phyloP scores from a whole-genome alignment of 2,113 vertebrate genomes.

The Prionailurus bengalensis region DNA sequence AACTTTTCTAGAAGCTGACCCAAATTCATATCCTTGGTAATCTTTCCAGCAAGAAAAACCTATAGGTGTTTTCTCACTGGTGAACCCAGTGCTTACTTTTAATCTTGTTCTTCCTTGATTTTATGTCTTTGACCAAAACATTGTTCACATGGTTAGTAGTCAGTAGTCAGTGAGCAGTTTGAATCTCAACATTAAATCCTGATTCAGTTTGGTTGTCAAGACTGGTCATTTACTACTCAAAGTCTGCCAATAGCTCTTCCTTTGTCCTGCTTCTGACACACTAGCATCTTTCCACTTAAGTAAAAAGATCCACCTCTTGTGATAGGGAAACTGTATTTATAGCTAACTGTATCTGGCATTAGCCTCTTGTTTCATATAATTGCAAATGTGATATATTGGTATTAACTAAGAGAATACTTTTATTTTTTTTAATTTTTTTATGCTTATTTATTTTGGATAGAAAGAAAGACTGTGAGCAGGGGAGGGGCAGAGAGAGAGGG shows the following conservation, averaged over 20 bases:
- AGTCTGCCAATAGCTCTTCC: neutral
- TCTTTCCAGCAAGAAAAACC: slow-evolving; percentile 19
- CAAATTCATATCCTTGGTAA: slow-evolving; percentile 30
- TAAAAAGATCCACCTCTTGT: neutral
- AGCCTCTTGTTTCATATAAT: neutral
- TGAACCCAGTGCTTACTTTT: neutral
- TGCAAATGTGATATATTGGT: neutral
- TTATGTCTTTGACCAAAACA: neutral
- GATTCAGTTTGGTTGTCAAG: neutral
- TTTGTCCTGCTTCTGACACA: neutral
- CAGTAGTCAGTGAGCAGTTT: neutral
- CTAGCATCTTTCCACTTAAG: neutral
- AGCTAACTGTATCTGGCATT: neutral
- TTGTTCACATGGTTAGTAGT: neutral
- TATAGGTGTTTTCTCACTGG: neutral
- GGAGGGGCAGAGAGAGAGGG: too few relatives aligned
- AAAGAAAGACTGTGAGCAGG: too few relatives aligned
- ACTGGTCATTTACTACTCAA: neutral
- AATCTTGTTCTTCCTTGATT: neutral
- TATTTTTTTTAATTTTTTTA: neutral
- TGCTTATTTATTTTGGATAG: too few relatives aligned
- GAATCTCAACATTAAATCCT: slow-evolving; percentile 41
- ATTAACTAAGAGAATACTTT: slow-evolving; percentile 42
- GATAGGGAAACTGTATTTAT: neutral
- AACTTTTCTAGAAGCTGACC: slow-evolving; percentile 13